phyloP scores from a whole-genome alignment of 92 coral and sea anemone genomes.

The Scolanthus callimorphus region DNA sequence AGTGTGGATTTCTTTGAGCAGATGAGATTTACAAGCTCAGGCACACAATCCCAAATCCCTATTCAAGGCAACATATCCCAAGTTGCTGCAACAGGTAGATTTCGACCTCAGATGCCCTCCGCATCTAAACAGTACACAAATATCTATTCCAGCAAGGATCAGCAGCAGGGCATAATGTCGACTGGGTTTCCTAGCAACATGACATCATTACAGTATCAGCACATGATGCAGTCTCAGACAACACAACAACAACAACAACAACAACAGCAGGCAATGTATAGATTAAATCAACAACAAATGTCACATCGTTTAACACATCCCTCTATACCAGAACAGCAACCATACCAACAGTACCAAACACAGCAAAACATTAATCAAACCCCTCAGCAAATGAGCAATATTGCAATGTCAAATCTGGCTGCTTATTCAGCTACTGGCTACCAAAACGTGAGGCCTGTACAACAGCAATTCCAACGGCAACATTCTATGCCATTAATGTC shows the following conservation, averaged over 20 bases:
- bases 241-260: too few species aligned
- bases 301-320: constrained; percentile 31
- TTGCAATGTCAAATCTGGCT: constrained; percentile 36
- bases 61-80: constrained; percentile 15
- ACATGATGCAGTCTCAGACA: constrained; percentile 32
- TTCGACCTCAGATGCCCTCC: constrained; percentile 14
- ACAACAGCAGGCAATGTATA: constrained; percentile 30
- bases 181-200: constrained; percentile 32
- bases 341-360: constrained; percentile 18
- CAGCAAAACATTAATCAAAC: constrained; percentile 34
- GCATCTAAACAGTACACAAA: constrained; percentile 19
- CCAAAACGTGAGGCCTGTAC: constrained; percentile 26
- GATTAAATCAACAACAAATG: constrained; percentile 19
- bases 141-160: constrained; percentile 29
- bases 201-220: constrained; percentile 25
- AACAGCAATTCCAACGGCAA: constrained; percentile 60
- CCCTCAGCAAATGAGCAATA: constrained; percentile 29
- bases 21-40: constrained; percentile 20
- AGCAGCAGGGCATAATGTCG: constrained; percentile 36
- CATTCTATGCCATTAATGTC: constrained; percentile 58
- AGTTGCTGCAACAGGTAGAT: constrained; percentile 21
- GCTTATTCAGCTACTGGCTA: constrained; percentile 31
- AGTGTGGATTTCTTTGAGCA: constrained; percentile 23
- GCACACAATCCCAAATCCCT: constrained; percentile 23
- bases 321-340: constrained; percentile 30